phyloP scores from a whole-genome alignment of 2,797 vertebrate species.

The Pteronotus mesoamericanus region DNA sequence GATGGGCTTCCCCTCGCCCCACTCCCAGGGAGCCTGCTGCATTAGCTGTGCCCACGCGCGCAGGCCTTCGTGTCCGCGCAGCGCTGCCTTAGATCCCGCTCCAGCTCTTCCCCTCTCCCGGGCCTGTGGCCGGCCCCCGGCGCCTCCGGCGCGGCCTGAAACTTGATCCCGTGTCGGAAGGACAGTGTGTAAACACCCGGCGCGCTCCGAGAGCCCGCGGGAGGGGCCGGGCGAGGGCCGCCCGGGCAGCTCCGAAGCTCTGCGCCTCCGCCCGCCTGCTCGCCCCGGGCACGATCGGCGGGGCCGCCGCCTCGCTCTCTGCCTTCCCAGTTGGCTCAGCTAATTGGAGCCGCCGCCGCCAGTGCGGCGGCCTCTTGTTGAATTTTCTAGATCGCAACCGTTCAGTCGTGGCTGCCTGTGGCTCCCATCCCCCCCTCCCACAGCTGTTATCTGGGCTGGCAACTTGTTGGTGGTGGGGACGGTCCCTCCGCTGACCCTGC shows the following conservation, averaged over 20 bases:
- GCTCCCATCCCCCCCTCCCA: constrained; percentile 43
- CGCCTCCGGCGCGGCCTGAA: constrained; percentile 70
- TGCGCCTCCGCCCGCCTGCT: neutral
- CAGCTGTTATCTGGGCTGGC: constrained; percentile 64
- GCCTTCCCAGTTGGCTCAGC: constrained; percentile 70
- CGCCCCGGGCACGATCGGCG: constrained; percentile 48
- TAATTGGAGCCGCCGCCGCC: constrained; percentile 76
- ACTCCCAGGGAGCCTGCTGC: neutral
- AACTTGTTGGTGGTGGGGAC: constrained; percentile 63
- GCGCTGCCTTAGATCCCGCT: constrained; percentile 54
- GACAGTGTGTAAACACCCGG: constrained; percentile 75
- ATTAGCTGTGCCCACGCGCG: neutral
- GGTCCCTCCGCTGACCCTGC: constrained; percentile 44
- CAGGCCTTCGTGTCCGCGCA: neutral
- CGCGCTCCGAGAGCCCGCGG: constrained; percentile 65
- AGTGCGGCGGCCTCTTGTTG: constrained; percentile 73
- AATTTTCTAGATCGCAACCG: constrained; percentile 77
- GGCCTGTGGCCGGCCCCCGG: constrained; percentile 65
- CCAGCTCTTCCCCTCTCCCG: constrained; percentile 56
- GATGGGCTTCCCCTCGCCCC: neutral
- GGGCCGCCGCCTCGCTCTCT: constrained; percentile 65
- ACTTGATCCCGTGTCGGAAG: constrained; percentile 76
- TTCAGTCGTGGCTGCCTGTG: constrained; percentile 58
- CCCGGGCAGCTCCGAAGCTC: constrained; percentile 45
- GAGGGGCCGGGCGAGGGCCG: constrained; percentile 56